phyloP scores from a whole-genome alignment of 2,797 vertebrate genomes.

The Chromis chromis region DNA sequence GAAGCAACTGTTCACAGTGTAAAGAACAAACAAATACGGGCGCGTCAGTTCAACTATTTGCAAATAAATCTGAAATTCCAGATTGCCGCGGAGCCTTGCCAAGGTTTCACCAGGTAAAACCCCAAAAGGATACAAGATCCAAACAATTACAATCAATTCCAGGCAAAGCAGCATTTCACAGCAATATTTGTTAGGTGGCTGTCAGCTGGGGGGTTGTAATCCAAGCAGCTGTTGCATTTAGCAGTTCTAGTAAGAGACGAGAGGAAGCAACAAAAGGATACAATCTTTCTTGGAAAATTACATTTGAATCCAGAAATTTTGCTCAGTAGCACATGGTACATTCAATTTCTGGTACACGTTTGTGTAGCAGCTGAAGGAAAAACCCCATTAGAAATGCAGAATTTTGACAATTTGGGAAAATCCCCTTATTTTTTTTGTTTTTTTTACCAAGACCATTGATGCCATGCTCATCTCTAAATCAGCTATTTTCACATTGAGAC shows the following conservation, averaged over 20 bases:
- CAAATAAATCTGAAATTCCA: slow-evolving; percentile 44
- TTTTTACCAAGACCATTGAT: not conserved
- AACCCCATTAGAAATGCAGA: not conserved
- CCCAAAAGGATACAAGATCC: slow-evolving; percentile 46
- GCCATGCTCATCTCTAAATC: not conserved
- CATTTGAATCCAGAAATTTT: slow-evolving; percentile 33
- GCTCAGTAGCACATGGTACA: not conserved
- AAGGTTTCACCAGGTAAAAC: slow-evolving; percentile 49
- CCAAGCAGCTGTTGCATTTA: slow-evolving; percentile 67
- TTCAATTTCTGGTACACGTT: not conserved
- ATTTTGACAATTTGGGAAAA: not conserved
- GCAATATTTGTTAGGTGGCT: slow-evolving; percentile 52
- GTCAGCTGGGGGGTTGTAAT: slow-evolving; percentile 55
- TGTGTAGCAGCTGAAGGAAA: not conserved
- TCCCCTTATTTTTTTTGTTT: not conserved
- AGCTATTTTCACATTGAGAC: no score
- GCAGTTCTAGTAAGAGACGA: slow-evolving; percentile 37
- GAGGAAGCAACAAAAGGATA: slow-evolving; percentile 40
- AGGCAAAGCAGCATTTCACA: slow-evolving; percentile 32
- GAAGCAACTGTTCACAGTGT: slow-evolving; percentile 43
- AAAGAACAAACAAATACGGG: slow-evolving; percentile 28
- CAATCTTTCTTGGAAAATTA: slow-evolving; percentile 45
- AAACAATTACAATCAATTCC: slow-evolving; percentile 64
- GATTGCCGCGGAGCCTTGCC: slow-evolving; percentile 32
- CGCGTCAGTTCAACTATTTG: slow-evolving; percentile 18